These are phyloP conservation scores for Mongoloraphidia duomilia DNA, from an alignment of 2,888 invertebrate genomes.

Conservation along the genomic window DNA sequence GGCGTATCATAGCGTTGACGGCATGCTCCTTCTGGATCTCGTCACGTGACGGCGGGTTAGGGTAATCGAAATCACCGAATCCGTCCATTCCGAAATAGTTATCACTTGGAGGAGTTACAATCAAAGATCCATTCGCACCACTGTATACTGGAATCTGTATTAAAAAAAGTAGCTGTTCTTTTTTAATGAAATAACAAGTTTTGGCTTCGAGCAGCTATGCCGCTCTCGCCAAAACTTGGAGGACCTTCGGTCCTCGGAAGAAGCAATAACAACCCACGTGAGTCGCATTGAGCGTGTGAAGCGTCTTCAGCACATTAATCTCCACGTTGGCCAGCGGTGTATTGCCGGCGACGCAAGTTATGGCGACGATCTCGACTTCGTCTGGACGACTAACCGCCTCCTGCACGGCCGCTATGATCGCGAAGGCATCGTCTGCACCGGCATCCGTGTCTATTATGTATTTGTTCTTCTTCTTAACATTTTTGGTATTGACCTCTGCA, in stretches of 20 bases:
- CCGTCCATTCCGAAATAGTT: conserved; percentile 33
- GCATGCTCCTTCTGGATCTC: conserved; percentile 28
- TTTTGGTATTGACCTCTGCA: not conserved
- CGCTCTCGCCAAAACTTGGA: too few relatives aligned
- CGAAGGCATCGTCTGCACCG: conserved; percentile 34
- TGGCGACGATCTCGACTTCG: conserved; percentile 31
- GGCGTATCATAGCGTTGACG: conserved; percentile 26
- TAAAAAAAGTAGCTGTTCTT: not conserved
- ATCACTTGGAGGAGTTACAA: conserved; percentile 17
- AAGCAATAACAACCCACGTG: conserved; percentile 24
- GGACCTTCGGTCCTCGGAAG: too few relatives aligned
- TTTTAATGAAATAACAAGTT: not conserved
- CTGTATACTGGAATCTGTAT: conserved; percentile 34
- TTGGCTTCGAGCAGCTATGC: too few relatives aligned
- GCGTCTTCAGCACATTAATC: conserved; percentile 33
- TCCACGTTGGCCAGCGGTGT: conserved; percentile 31
- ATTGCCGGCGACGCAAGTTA: conserved; percentile 41
- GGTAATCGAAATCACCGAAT: conserved; percentile 32
- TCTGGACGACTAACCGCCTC: conserved; percentile 14
- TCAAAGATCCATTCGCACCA: conserved; percentile 26
- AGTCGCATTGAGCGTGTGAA: conserved; percentile 25
- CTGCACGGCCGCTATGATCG: conserved; percentile 27
- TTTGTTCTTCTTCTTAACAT: conserved; percentile 11
- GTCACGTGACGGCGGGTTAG: conserved; percentile 21
- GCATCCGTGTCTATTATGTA: conserved; percentile 34